Base-by-base conservation (phyloP, 2,797 vertebrate species). In the Danio jaintianensis region DNA sequence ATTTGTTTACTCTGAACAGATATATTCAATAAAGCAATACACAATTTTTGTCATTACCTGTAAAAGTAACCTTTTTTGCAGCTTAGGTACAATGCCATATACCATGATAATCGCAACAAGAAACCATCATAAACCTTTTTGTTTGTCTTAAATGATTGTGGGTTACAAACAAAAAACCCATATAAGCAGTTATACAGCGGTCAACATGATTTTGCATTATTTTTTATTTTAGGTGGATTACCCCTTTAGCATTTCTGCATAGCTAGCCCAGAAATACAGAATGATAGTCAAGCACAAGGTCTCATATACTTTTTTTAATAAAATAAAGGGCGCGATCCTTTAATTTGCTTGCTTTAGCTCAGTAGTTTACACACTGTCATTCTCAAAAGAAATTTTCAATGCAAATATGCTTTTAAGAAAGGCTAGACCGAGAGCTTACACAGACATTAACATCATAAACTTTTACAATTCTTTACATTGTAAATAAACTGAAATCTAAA, bases 341-440 rank as follows among this genome's bases (percentile, higher is more conserved):
- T 74, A 55, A 29, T 75, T 40, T 50, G 38, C 62, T 9, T 42
- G 18, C 5, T 53, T 63, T 16, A 76, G 61, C 38, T 12, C 22
- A 50, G 40, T 11, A 22, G n/a, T 40, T 63, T 70, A 2, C 16
- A 18, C 50, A 20, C 40, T 53, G 36, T 53, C 36, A 13, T 53
- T 70, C 10, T 53, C 67, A 66, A 63, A 62, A 64, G 15, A 29
- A 38, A 20, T 10, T 63, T 63, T 56, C 16, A 43, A 20, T 68
- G 64, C 45, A 78, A 78, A 68, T 68, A 40, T 4, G n/a, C 20
- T 13, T 50, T 75, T 53, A 40, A 75, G 38, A 7, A 4, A 45
- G n/a, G 10, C 36, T 15, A 48, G 7, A 15, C 62, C 48, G 16
- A 11, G 40, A 78, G 63, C 20, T 67, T 58, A n/a, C 15, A 45